A percentile compares a stretch with the other conserved stretches of the same genome.
phyloP scores from a whole-genome alignment of 1,140 invertebrate species.

The Lordiphosa collinella region DNA sequence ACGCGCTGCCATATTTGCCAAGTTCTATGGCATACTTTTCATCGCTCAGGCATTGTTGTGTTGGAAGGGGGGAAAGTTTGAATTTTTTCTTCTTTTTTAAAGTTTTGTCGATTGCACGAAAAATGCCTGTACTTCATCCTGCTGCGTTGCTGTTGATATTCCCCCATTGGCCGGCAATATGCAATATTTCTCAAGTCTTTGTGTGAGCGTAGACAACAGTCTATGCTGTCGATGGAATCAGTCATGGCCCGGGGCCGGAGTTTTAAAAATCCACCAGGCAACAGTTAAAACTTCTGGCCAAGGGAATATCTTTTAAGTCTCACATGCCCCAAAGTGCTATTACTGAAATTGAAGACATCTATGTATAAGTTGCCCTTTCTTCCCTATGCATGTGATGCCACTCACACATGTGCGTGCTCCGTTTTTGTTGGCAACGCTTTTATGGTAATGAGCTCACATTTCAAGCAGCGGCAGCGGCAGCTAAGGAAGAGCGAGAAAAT shows the following conservation, averaged over 20 bases:
- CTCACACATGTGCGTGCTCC: conserved; percentile 31
- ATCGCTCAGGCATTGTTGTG: conserved; percentile 10
- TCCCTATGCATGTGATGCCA: neutral
- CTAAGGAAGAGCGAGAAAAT: conserved; percentile 31
- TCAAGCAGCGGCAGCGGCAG: conserved; percentile 40
- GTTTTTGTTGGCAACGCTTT: conserved; percentile 53
- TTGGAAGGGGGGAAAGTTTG: conserved; percentile 21
- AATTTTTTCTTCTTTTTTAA: neutral
- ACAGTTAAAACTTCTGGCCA: conserved; percentile 64
- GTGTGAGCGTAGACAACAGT: neutral
- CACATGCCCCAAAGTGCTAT: conserved; percentile 69
- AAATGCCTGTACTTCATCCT: conserved; percentile 33
- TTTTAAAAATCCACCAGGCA: conserved; percentile 54
- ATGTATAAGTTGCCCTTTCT: conserved; percentile 57
- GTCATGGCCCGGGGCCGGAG: neutral
- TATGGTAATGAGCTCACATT: conserved; percentile 77
- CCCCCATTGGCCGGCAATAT: conserved; percentile 34
- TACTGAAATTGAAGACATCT: conserved; percentile 75
- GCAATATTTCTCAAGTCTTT: conserved; percentile 59
- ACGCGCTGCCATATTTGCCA: conserved; percentile 32
- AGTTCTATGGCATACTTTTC: conserved; percentile 48
- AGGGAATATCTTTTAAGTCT: conserved; percentile 42
- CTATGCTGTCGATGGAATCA: conserved; percentile 12
- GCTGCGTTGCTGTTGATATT: conserved; percentile 30
- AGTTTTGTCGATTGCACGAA: conserved; percentile 41